Evolutionary conservation across 2,113 vertebrate species (phyloP).

Genomic region (Colaptes auratus): DNA sequence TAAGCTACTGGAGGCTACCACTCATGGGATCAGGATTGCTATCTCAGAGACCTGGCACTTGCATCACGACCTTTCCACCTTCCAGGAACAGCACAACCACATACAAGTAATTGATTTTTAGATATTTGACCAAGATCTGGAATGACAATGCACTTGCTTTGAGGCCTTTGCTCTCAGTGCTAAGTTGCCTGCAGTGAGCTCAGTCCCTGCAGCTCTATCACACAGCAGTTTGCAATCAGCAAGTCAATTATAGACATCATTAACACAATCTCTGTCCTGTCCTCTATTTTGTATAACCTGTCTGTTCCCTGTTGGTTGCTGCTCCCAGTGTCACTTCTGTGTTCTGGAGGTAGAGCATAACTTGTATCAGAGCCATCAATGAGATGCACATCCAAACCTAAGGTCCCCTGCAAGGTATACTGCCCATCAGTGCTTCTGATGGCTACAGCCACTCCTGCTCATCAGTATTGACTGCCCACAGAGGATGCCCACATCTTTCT

Average conservation of each 20-base stretch:
- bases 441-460: not conserved
- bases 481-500: not conserved
- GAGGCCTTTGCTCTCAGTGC: too few relatives aligned
- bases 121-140: not conserved
- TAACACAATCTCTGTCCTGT: not conserved
- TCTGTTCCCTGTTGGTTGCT: not conserved
- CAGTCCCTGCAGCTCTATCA: not conserved
- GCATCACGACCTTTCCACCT: not conserved
- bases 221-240: not conserved
- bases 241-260: not conserved
- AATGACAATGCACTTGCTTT: not conserved
- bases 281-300: not conserved
- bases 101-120: not conserved
- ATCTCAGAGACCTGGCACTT: not conserved
- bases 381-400: accelerated
- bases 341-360: not conserved
- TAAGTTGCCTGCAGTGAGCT: not conserved
- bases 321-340: not conserved
- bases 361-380: not conserved
- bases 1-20: not conserved
- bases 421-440: not conserved
- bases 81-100: not conserved
- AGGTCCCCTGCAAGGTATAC: not conserved
- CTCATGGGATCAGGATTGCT: not conserved
- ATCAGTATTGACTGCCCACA: not conserved